Base-by-base conservation (phyloP, 2,797 vertebrate genomes). In the Triplophysa bombifrons region DNA sequence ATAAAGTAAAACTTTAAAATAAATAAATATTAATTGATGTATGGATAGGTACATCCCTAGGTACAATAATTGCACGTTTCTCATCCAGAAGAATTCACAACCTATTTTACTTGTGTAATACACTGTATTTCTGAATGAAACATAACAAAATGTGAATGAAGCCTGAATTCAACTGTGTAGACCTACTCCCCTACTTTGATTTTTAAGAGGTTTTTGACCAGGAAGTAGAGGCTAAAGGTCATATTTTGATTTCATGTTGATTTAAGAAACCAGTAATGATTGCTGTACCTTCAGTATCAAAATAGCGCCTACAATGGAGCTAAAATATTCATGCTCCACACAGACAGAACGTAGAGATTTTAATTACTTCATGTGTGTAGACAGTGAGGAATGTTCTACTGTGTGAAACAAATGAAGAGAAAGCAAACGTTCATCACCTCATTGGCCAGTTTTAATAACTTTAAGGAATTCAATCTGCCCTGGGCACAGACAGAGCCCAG, bases 361-460 rank as follows among this genome's bases (percentile, higher is more conserved):
- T 25, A 30, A 9, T 34, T 4, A 34, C 27, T 63, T 30, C 17
- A 64, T 38, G 17, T 9, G 2, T 38, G 10, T 46, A 30, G 44
- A 16, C 20, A 53, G 22, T 20, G 6, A 68, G n/a, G 12, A 69
- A 34, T 11, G 17, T 20, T 68, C 46, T 63, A 19, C 44, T 34
- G 64, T 4, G 55, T 17, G 30, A 61, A 25, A 30, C 44, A 38
- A 68, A 68, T 12, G 16, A 44, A 46, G 64, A 41, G 44, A 72
- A 80, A 81, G 48, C 68, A 64, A 46, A 68, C 13, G 64, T 73
- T 69, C 61, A 38, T 61, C 41, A 20, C 16, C 72, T 48, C 14
- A 17, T 55, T 50, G 41, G 71, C 65, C 65, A 53, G 30, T 55
- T 74, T 78, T 63, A 60, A 74, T 61, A 72, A 68, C 48, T 25